Percentiles rank a stretch among this genome's conserved stretches.
These are phyloP conservation scores for Meriones psammophilus DNA, from an alignment of 2,797 vertebrate genomes.

Conservation along the genomic window DNA sequence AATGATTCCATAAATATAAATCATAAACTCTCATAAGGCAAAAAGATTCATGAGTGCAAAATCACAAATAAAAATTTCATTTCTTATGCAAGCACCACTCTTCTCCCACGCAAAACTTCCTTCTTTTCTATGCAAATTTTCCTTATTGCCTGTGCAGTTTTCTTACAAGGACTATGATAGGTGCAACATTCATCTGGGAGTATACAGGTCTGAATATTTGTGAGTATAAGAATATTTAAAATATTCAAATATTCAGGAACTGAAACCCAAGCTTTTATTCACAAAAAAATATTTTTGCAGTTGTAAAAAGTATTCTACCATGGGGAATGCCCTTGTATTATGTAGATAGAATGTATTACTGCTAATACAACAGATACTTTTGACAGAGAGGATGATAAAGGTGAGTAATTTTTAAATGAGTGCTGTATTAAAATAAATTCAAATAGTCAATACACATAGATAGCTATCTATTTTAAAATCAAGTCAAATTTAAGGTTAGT, in stretches of 20 bases:
- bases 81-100: conserved; percentile 50
- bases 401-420: not conserved
- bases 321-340: not conserved
- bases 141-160: not conserved
- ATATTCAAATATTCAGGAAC: conserved; percentile 54
- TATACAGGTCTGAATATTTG: not conserved
- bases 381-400: not conserved
- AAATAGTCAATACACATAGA: not conserved
- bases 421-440: not conserved
- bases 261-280: not conserved
- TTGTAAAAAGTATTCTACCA: not conserved
- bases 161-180: conserved; percentile 8
- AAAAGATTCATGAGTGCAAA: conserved; percentile 21
- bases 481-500: conserved; percentile 9
- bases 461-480: not conserved
- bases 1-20: conserved; percentile 69
- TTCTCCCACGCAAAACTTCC: conserved; percentile 5
- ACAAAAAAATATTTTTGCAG: not conserved
- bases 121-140: not conserved
- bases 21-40: conserved; percentile 43
- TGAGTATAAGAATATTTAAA: conserved; percentile 35
- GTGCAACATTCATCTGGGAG: not conserved
- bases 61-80: conserved; percentile 54
- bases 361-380: conserved; percentile 13
- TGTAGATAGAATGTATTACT: not conserved